Percentiles rank a stretch among this genome's conserved stretches.
phyloP scores from a whole-genome alignment of 2,888 invertebrate species.

The Catocala fraxini region DNA sequence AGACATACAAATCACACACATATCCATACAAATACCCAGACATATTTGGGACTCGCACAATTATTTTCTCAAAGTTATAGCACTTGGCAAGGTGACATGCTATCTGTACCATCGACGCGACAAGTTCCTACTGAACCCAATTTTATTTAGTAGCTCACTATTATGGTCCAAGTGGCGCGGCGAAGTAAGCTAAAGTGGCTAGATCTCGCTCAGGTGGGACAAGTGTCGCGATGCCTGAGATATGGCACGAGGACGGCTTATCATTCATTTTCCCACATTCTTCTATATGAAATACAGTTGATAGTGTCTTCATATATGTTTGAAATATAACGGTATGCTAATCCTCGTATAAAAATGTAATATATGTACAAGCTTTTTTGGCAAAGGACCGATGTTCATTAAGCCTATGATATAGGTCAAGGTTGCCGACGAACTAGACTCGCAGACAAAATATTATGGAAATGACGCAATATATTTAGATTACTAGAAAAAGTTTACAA shows the following conservation, averaged over 20 bases:
- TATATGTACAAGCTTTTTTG: not conserved
- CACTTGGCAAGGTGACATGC: too few relatives aligned
- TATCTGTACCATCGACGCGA: too few relatives aligned
- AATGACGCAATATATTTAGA: not conserved
- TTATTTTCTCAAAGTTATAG: too few relatives aligned
- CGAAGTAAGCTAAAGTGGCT: constrained; percentile 19
- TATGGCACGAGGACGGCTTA: constrained; percentile 42
- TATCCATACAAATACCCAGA: too few relatives aligned
- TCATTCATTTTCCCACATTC: constrained; percentile 9
- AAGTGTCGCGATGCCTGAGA: constrained; percentile 35
- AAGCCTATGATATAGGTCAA: not conserved
- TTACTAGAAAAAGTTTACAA: not conserved
- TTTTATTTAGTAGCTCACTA: constrained; percentile 3
- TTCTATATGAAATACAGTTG: constrained; percentile 4
- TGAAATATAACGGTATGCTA: too few relatives aligned
- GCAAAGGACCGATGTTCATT: constrained; percentile 2
- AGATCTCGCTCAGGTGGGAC: constrained; percentile 41
- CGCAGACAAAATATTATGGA: not conserved
- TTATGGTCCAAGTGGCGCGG: constrained; percentile 7
- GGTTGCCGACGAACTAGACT: not conserved
- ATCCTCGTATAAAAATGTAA: not conserved
- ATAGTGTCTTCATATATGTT: not conserved
- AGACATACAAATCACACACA: too few relatives aligned
- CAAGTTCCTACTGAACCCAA: constrained; percentile 3
- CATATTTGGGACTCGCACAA: too few relatives aligned